Evolutionary conservation across 2,888 invertebrate species (phyloP).

Genomic region (Orthosia cruda): DNA sequence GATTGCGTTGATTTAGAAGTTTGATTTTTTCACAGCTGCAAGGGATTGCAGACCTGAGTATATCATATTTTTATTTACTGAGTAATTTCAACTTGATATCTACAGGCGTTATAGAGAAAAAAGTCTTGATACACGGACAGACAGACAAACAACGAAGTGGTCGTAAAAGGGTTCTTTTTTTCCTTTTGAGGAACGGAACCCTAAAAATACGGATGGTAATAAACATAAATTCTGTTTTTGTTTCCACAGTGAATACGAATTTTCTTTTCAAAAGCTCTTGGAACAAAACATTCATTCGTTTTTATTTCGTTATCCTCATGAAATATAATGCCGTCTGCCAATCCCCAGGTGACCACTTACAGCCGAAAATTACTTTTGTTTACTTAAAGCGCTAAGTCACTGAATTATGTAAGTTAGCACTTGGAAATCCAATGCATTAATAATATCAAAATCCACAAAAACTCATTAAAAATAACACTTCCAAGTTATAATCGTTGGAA

Average conservation of each 20-base stretch:
- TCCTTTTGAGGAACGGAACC: too few relatives aligned
- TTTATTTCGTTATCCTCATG: slow-evolving; percentile 35
- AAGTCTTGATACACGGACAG: too few relatives aligned
- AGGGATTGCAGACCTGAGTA: too few relatives aligned
- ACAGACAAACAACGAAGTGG: too few relatives aligned
- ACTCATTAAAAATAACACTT: slow-evolving; percentile 90
- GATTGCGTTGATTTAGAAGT: too few relatives aligned
- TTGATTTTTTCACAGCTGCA: too few relatives aligned
- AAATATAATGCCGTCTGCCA: slow-evolving; percentile 49
- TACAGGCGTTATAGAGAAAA: too few relatives aligned
- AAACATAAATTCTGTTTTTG: neutral
- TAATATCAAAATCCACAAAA: slow-evolving; percentile 83
- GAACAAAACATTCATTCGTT: slow-evolving; percentile 37
- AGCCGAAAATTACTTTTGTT: slow-evolving; percentile 67
- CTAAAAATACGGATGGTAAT: neutral
- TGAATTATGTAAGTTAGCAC: slow-evolving; percentile 71
- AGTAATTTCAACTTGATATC: too few relatives aligned
- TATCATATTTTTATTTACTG: too few relatives aligned
- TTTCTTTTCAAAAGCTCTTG: slow-evolving; percentile 16
- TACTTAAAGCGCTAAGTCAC: slow-evolving; percentile 58
- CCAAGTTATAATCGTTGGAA: slow-evolving; percentile 86
- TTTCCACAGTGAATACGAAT: slow-evolving; percentile 15
- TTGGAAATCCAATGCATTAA: slow-evolving; percentile 80
- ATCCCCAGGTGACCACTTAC: slow-evolving; percentile 58
- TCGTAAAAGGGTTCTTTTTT: too few relatives aligned